Base-by-base conservation (phyloP, 2,888 invertebrate genomes). In the Carcina quercana region DNA sequence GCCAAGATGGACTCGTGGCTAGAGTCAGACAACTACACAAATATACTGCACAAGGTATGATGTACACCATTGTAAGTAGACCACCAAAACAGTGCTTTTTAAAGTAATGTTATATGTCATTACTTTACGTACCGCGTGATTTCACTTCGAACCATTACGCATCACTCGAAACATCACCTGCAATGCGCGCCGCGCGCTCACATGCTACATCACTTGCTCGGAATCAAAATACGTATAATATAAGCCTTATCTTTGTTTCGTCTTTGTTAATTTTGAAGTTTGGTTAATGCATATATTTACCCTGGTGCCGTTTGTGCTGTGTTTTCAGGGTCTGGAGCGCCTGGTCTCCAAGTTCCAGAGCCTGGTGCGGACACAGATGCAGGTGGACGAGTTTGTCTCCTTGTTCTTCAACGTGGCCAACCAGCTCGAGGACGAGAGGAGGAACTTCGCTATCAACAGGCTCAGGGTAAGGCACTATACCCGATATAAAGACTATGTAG, bases 351-450 rank as follows among this genome's bases (percentile, higher is more conserved):
- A 60, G 39, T 64, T 66, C 45, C 32, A 37, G 30, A 20, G 29
- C 11, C 41, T 84, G 15, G 84, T 84, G 41, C 59, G 80, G 0
- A 53, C 47, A 1, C 62, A 63, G 15, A 58, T 83, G 55, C 82
- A 80, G 42, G 70, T 79, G 1, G 84, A 84, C 30, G 84, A 84
- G 45, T 83, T 85, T 21, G 79, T 84, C 0, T 63, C 76, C 0
- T 41, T 79, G n/a, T 76, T 85, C 54, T 85, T 85, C 67, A 79
- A 66, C 29, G 70, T 84, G 0, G 72, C 75, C 34, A 74, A 74
- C 38, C 74, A 74, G 43, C 47, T 84, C 1, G 84, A 85, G 39
- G 83, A 78, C 2, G 82, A 83, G 28, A 45, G 84, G 12, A 37
- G 79, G 30, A 67, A 48, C 28, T 84, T 79, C 43, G 84, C 84